phyloP scores from a whole-genome alignment of 2,797 vertebrate genomes.

The Masticophis lateralis region DNA sequence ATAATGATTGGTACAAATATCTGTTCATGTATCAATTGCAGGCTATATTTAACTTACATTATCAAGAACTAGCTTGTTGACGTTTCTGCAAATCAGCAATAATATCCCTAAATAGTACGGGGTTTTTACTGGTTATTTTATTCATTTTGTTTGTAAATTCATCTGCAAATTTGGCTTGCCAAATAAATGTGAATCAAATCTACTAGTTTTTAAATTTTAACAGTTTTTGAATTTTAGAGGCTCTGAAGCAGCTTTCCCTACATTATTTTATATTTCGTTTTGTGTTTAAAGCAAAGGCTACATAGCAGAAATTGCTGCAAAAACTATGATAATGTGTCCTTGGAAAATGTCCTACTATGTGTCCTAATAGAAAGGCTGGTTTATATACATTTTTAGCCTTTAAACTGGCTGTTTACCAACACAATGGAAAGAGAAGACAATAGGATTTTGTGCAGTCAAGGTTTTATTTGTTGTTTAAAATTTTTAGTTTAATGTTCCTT shows the following conservation, averaged over 20 bases:
- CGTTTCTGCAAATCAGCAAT: constrained; percentile 52
- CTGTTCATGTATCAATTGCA: constrained; percentile 43
- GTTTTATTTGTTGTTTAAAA: not conserved
- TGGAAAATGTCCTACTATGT: not conserved
- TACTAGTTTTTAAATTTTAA: constrained; percentile 5
- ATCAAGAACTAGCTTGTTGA: constrained; percentile 51
- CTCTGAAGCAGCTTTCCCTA: not conserved
- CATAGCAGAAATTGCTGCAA: not conserved
- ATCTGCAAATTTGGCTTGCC: constrained; percentile 16
- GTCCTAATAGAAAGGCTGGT: not conserved
- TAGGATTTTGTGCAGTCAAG: not conserved
- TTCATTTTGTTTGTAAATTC: constrained; percentile 27
- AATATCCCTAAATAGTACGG: constrained; percentile 27
- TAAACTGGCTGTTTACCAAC: not conserved
- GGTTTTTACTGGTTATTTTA: constrained; percentile 38
- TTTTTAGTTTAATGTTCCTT: not conserved
- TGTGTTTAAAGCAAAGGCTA: not conserved
- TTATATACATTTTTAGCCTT: not conserved
- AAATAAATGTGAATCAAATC: not conserved
- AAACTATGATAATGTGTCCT: not conserved
- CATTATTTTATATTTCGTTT: constrained; percentile 36
- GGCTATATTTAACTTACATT: constrained; percentile 54
- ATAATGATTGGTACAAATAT: constrained; percentile 34
- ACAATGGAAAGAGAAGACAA: not conserved
- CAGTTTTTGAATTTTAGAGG: not conserved